Evolutionary conservation across 1,140 invertebrate genomes (phyloP).

Genomic region (Drosophila nikananu): DNA sequence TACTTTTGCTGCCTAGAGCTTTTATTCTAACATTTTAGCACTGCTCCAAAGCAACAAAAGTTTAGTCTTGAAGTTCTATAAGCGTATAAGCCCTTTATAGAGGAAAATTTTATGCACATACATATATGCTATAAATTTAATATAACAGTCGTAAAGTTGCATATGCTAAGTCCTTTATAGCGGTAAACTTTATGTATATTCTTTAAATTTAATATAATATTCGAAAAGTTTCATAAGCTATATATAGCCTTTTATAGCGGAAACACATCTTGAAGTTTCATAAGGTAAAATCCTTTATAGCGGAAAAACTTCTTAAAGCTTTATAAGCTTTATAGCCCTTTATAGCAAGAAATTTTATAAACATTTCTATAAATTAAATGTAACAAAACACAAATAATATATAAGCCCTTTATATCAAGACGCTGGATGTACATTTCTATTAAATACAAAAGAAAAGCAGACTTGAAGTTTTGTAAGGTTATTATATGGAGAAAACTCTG

Average conservation of each 20-base stretch:
- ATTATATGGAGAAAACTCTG: neutral
- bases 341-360: neutral
- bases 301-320: neutral
- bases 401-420: neutral
- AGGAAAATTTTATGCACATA: neutral
- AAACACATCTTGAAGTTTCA: neutral
- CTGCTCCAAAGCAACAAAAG: too few species aligned
- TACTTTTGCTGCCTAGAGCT: too few species aligned
- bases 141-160: neutral
- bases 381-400: neutral
- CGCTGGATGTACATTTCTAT: too few species aligned
- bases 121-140: too few species aligned
- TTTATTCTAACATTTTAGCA: too few species aligned
- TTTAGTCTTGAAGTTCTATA: neutral
- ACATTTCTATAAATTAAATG: neutral
- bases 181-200: neutral
- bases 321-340: neutral
- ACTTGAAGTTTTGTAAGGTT: neutral
- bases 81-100: neutral
- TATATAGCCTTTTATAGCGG: neutral
- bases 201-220: too few species aligned
- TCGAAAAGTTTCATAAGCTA: neutral
- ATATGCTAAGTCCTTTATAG: neutral
- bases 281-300: neutral
- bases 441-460: neutral